Base-by-base conservation (phyloP, 2,113 vertebrate species). In the Herpetotheres cachinnans region DNA sequence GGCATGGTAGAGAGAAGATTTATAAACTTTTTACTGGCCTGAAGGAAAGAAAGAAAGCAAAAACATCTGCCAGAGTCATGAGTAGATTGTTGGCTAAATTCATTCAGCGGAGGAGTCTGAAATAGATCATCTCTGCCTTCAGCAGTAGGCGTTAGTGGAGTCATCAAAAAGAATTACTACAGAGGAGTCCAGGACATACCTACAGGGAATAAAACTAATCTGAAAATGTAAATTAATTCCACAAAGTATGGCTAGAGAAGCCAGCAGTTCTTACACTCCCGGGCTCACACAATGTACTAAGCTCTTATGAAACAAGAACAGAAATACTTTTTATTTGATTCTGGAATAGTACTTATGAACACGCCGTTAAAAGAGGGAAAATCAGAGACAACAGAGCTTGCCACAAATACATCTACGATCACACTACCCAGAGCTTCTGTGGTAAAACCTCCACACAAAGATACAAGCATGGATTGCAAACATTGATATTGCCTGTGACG, bases 51-150 rank as follows among this genome's bases (percentile, higher is more conserved):
- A 90, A 83, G 58, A 82, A 95, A 96, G 88, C 34, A 82, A 82
- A 93, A 93, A 95, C 95, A 97, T 97, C 96, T 98, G 97, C 93
- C 94, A 82, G 56, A 90, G 79, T 91, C 50, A 49, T 79, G 92
- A 97, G 74, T 93, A 77, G 67, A 84, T 95, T 83, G 56, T 62
- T 96, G 97, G 96, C 97, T 82, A 52, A 89, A 89, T 94, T 91
- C 49, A 94, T 91, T 82, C 50, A 83, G 89, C 0, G 3, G 82
- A 93, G 96, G 91, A 54, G 88, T 96, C 92, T 96, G 94, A 97
- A 96, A 95, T 72, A 95, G 85, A 96, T 91, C 77, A 47, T 92
- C 55, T 95, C 79, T 55, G 77, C 84, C 87, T 96, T 88, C 66
- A 74, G 89, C 52, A 88, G 93, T 96, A 96, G 96, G 93, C 61